Base-by-base conservation (phyloP, 2,113 vertebrate genomes). In the Chaetorhynchus papuensis region DNA sequence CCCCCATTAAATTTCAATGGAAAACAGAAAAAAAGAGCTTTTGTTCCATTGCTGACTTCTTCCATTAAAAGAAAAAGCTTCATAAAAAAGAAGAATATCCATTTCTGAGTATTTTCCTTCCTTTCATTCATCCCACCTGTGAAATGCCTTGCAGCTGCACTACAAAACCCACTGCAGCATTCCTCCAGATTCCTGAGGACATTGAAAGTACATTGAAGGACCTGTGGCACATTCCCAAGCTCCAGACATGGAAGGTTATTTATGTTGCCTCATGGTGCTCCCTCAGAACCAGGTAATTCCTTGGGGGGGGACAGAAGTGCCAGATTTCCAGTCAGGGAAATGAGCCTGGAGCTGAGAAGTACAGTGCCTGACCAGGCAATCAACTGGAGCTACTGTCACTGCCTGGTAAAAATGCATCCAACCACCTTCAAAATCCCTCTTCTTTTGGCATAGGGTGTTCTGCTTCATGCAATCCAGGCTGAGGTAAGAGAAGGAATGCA, bases 201-300 rank as follows among this genome's bases (percentile, higher is more conserved):
- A 39, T 39, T 39, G 39, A 39, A 10, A 10, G 7, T 42, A 44
- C 7, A 42, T 24, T 56, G 31, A 68, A 50, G 39, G 49, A 54
- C 23, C 28, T 59, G 44, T 39, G 7, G 45, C 27, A 22, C 0
- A 1, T 24, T 52, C 19, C 42, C 27, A 70, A 49, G 19, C 49
- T 64, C 27, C 83, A 90, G 30, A 9, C 7, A 2, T 9, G 13
- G 9, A 54, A 7, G 18, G 9, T 30, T 30, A 47, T n/a, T 71
- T 41, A 75, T 2, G 0, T 1, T 68, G 41, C 4, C 6, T 61
- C 33, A 35, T 0, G 5, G 28, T 2, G 5, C 44, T 60, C 20
- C 30, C 59, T 59, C 0, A 3, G 44, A 66, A 64, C 7, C 1
- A 4, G 11, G 35, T 13, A 66, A 74, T 37, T 78, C 28, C 50